Percentiles rank a stretch among this genome's conserved stretches.
These are phyloP conservation scores for Tychaedon coryphoeus DNA, from an alignment of 2,113 vertebrate genomes.

Conservation along the genomic window DNA sequence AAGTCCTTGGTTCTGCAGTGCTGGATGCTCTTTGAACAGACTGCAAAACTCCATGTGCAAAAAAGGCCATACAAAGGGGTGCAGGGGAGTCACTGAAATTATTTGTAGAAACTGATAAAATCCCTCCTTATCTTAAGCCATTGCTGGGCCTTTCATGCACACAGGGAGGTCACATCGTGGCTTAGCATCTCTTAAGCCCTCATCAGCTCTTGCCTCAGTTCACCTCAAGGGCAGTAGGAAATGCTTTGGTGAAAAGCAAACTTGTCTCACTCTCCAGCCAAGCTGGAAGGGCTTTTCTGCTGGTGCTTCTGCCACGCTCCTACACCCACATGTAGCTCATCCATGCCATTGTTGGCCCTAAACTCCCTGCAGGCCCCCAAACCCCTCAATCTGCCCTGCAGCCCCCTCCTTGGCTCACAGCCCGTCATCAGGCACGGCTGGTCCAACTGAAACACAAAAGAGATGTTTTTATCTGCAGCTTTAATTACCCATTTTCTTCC, in stretches of 20 bases:
- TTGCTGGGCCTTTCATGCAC: not conserved
- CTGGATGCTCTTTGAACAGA: not conserved
- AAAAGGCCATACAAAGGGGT: not conserved
- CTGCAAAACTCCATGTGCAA: not conserved
- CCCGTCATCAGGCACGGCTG: not conserved
- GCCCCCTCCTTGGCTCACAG: not conserved
- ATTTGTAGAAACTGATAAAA: not conserved
- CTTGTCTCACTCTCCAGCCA: not conserved
- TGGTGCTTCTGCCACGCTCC: not conserved
- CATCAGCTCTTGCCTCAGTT: rapidly evolving
- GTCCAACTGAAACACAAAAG: not conserved
- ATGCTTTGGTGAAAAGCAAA: not conserved
- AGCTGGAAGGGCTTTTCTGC: not conserved
- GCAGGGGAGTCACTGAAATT: not conserved
- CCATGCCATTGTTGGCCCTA: not conserved
- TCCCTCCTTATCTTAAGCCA: not conserved
- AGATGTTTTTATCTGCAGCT: not conserved
- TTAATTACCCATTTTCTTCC: not conserved
- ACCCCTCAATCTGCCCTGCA: not conserved
- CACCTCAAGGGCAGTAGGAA: not conserved
- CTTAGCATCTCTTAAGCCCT: not conserved
- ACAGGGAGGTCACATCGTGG: not conserved
- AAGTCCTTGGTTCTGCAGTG: not conserved
- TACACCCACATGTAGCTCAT: not conserved
- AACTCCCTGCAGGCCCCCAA: not conserved